phyloP scores from a whole-genome alignment of 2,888 invertebrate genomes.

The Hirtodrosophila alboralis region DNA sequence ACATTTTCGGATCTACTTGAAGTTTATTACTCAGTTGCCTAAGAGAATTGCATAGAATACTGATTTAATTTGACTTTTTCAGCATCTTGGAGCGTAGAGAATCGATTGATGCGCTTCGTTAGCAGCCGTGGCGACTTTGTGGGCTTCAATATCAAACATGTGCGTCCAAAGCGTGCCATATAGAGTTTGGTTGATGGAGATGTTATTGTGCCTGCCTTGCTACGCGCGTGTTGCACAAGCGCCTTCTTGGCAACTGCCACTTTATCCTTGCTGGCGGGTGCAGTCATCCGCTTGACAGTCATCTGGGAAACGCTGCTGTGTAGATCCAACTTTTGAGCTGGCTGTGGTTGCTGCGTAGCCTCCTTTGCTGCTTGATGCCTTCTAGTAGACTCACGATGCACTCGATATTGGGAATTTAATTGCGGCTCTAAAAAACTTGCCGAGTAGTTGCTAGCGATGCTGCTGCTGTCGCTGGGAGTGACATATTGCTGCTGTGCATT shows the following conservation, averaged over 20 bases:
- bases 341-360: not conserved
- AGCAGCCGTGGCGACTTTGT: conserved; percentile 16
- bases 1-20: conserved; percentile 38
- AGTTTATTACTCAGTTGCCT: conserved; percentile 27
- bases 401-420: not conserved
- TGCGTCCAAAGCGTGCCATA: conserved; percentile 55
- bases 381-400: not conserved
- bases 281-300: not conserved
- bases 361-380: not conserved
- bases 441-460: not conserved
- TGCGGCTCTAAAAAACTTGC: not conserved
- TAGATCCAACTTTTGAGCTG: not conserved
- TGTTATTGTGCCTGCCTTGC: not conserved
- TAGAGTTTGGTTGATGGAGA: conserved; percentile 8
- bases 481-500: conserved; percentile 8
- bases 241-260: not conserved
- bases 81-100: conserved; percentile 32
- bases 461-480: not conserved
- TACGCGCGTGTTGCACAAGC: not conserved
- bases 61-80: not conserved
- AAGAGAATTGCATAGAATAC: too few relatives aligned
- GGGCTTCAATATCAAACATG: conserved; percentile 47
- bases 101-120: conserved; percentile 40
- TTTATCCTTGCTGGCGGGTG: not conserved
- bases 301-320: conserved; percentile 5